Evolutionary conservation across 1,140 invertebrate genomes (phyloP).

Genomic region (Charaxes varanes): DNA sequence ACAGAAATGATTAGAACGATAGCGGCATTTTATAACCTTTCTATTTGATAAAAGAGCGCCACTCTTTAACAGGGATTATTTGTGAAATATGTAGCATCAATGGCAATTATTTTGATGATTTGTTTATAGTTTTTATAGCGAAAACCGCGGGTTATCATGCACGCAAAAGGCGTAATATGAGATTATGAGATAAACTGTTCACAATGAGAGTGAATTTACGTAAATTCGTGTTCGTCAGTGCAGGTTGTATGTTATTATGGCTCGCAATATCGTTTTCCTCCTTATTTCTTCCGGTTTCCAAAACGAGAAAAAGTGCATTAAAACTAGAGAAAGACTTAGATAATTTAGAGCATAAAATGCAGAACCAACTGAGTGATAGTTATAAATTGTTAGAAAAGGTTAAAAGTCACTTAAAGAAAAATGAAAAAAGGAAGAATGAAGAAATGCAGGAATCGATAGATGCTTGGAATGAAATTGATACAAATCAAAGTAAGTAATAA

Average conservation of each 20-base stretch:
- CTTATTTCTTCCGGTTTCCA: constrained; percentile 21
- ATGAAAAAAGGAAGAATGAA: constrained; percentile 16
- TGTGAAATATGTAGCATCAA: not conserved
- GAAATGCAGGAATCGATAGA: constrained; percentile 3
- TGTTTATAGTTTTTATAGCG: not conserved
- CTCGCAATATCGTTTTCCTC: constrained; percentile 39
- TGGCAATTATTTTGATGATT: constrained; percentile 1
- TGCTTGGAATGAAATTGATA: constrained; percentile 11
- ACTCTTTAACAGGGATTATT: not conserved
- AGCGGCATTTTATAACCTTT: not conserved
- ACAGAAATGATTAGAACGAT: too few relatives aligned
- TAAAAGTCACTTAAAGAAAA: constrained; percentile 37
- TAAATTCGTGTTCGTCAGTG: constrained; percentile 31
- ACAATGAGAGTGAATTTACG: constrained; percentile 51
- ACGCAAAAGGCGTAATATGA: not conserved
- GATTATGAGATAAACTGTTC: constrained; percentile 7
- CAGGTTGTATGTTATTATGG: constrained; percentile 32
- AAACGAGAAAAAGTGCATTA: constrained; percentile 13
- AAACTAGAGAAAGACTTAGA: constrained; percentile 42
- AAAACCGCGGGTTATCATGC: too few relatives aligned
- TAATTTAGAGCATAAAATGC: constrained; percentile 40
- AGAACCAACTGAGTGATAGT: constrained; percentile 42
- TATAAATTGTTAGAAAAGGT: constrained; percentile 47
- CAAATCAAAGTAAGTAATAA: constrained; percentile 21
- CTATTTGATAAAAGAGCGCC: not conserved